phyloP scores from a whole-genome alignment of 2,888 invertebrate genomes.

The Stenoptilia bipunctidactyla region DNA sequence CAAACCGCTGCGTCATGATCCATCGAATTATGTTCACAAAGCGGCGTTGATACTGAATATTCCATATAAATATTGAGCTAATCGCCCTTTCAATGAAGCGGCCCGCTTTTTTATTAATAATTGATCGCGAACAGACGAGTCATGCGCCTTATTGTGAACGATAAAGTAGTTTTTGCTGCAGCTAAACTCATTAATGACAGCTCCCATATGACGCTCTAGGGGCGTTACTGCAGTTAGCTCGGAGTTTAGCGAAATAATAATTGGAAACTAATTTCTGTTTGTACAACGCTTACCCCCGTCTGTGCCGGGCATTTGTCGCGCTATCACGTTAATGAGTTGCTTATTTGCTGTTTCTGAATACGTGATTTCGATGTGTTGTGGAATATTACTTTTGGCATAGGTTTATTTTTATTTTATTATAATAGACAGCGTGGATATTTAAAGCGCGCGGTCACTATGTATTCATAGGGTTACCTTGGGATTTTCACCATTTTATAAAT shows the following conservation, averaged over 20 bases:
- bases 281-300: constrained; percentile 11
- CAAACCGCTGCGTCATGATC: constrained; percentile 65
- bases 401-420: too few species aligned
- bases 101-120: constrained; percentile 70
- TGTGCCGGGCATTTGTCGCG: not conserved
- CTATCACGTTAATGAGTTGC: too few species aligned
- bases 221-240: constrained; percentile 13
- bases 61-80: constrained; percentile 73
- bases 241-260: constrained; percentile 36
- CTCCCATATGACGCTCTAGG: constrained; percentile 47
- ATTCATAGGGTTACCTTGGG: too few species aligned
- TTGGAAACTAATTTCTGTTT: constrained; percentile 56
- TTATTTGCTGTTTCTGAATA: too few species aligned
- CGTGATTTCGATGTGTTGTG: too few species aligned
- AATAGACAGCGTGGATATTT: too few species aligned
- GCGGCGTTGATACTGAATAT: constrained; percentile 71
- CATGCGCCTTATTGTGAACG: constrained; percentile 64
- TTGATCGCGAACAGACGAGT: constrained; percentile 65
- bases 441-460: too few species aligned
- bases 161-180: constrained; percentile 60
- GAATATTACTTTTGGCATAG: too few species aligned
- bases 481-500: too few species aligned
- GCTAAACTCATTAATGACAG: constrained; percentile 52
- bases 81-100: constrained; percentile 71
- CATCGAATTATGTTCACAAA: constrained; percentile 69